These are phyloP conservation scores for Lampropteryx suffumata DNA, from an alignment of 2,888 invertebrate genomes.

Conservation along the genomic window DNA sequence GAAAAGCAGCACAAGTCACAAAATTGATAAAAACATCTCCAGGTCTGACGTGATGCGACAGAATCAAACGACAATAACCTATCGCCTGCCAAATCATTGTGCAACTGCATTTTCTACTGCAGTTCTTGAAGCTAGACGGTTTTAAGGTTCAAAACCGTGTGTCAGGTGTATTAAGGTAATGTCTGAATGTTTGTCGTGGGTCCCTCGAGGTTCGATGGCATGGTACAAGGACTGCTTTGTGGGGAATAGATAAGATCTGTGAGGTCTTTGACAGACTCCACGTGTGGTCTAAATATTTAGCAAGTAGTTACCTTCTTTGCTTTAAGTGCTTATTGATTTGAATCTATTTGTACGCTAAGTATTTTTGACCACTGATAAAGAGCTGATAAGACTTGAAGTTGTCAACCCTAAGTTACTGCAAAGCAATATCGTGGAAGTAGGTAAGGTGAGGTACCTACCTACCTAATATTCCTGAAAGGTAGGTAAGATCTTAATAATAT, in stretches of 20 bases:
- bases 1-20: not conserved
- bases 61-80: slow-evolving; percentile 31
- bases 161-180: slow-evolving; percentile 20
- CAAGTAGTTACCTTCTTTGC: slow-evolving; percentile 35
- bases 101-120: slow-evolving; percentile 36
- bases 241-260: slow-evolving; percentile 63
- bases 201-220: slow-evolving; percentile 52
- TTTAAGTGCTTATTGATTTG: slow-evolving; percentile 24
- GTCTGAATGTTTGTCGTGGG: slow-evolving; percentile 26
- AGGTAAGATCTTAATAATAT: no score
- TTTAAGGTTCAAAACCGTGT: slow-evolving; percentile 37
- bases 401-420: not conserved
- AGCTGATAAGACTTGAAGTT: slow-evolving; percentile 6
- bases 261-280: slow-evolving; percentile 54
- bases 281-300: slow-evolving; percentile 63
- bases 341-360: slow-evolving; percentile 10
- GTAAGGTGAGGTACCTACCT: no score
- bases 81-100: slow-evolving; percentile 17
- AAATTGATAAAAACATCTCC: slow-evolving; percentile 9
- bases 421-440: no score
- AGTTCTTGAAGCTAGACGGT: not conserved
- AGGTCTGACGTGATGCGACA: slow-evolving; percentile 26
- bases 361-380: slow-evolving; percentile 2
- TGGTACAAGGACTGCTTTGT: slow-evolving; percentile 53
- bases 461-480: no score